Evolutionary conservation across 2,888 invertebrate genomes (phyloP).

Genomic region (Diarsia rubi): DNA sequence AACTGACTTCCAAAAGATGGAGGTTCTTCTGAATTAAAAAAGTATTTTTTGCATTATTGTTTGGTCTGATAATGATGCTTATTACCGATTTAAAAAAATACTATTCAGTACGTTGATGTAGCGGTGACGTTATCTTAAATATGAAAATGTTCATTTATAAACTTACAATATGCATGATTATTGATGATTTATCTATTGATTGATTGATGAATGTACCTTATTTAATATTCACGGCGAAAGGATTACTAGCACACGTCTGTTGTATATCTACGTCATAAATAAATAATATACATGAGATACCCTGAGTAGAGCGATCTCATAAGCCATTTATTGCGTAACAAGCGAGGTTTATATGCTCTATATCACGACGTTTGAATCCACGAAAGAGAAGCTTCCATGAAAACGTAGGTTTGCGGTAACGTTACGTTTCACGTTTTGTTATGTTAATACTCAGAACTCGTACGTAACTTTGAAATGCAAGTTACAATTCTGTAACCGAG

Average conservation of each 20-base stretch:
- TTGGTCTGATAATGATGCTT: too few species aligned
- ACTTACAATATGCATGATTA: neutral
- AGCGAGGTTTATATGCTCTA: neutral
- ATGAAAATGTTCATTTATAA: too few species aligned
- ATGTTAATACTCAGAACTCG: neutral
- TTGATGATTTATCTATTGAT: too few species aligned
- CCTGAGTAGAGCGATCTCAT: neutral
- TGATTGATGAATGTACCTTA: too few species aligned
- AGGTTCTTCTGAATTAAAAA: too few species aligned
- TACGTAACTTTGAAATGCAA: neutral
- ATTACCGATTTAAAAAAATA: too few species aligned
- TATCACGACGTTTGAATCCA: neutral
- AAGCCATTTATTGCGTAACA: neutral
- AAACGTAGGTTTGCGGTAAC: too few species aligned
- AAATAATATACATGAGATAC: neutral
- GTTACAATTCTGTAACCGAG: neutral
- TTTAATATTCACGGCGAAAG: too few species aligned
- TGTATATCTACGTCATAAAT: neutral
- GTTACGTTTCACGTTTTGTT: too few species aligned
- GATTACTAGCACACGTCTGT: neutral
- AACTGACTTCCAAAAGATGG: neutral
- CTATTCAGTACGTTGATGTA: too few species aligned
- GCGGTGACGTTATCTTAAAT: too few species aligned
- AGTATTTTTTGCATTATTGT: neutral
- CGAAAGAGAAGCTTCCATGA: neutral